Percentiles rank a stretch among this genome's conserved stretches.
Conservation (phyloP, 1,140 invertebrate genomes). For the Microvelia longipes region DNA sequence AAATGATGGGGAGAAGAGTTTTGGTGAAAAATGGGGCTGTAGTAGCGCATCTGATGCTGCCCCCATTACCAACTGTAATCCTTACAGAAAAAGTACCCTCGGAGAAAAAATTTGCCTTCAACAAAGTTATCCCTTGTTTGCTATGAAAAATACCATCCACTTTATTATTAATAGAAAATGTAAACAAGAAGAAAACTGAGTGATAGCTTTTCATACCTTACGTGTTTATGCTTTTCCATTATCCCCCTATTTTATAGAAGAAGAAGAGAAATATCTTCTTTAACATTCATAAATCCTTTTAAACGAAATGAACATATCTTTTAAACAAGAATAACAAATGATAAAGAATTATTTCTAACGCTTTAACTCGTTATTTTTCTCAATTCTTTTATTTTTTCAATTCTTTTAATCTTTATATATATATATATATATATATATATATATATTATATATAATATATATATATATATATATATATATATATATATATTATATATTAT, state of each 20-base stretch:
- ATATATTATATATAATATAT: no score
- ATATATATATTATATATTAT: no score
- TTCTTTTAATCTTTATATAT: no score
- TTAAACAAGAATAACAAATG: no score
- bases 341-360: no score
- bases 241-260: neutral
- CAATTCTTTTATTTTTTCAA: no score
- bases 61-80: neutral
- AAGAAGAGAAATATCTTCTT: no score
- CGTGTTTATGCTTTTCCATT: neutral
- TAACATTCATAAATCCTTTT: neutral
- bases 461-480: no score
- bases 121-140: neutral
- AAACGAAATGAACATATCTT: no score
- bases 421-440: no score
- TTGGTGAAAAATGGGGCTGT: conserved; percentile 4
- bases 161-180: conserved; percentile 18
- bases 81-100: neutral
- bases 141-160: conserved; percentile 13
- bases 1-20: neutral
- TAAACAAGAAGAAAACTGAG: conserved; percentile 8
- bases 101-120: no score
- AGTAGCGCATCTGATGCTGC: conserved; percentile 6
- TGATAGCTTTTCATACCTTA: conserved; percentile 3
- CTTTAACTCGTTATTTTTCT: no score